A percentile compares a stretch with the other conserved stretches of the same genome.
phyloP scores from a whole-genome alignment of 2,888 invertebrate genomes.

The Apodemia mormo region DNA sequence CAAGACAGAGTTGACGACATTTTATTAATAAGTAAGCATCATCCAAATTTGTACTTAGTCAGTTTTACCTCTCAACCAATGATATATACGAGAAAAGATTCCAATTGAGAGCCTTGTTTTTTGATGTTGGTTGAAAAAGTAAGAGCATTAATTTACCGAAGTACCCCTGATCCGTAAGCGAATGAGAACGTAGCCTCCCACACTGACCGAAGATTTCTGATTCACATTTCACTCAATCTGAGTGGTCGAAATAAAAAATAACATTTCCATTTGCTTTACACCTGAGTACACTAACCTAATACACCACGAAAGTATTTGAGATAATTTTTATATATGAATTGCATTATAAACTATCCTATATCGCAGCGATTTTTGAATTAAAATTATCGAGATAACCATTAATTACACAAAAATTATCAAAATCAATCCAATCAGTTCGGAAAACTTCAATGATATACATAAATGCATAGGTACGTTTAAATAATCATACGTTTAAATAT shows the following conservation, averaged over 20 bases:
- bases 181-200: background rate
- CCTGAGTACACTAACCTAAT: conserved; percentile 52
- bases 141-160: conserved; percentile 9
- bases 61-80: too few relatives aligned
- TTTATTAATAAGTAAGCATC: too few relatives aligned
- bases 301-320: conserved; percentile 52
- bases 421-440: too few relatives aligned
- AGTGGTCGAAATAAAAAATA: conserved; percentile 45
- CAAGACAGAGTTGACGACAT: too few relatives aligned
- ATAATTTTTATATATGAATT: background rate
- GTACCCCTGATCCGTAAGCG: background rate
- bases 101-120: background rate
- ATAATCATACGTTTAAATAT: too few relatives aligned
- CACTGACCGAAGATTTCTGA: conserved; percentile 35
- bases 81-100: too few relatives aligned
- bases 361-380: too few relatives aligned
- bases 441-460: too few relatives aligned
- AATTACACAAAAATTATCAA: too few relatives aligned
- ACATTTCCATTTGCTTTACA: conserved; percentile 44
- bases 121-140: conserved; percentile 9
- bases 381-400: too few relatives aligned
- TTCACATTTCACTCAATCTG: conserved; percentile 34
- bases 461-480: too few relatives aligned
- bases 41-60: too few relatives aligned
- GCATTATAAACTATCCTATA: background rate